phyloP scores from a whole-genome alignment of 2,113 vertebrate genomes.

The Melanostigma gelatinosum region DNA sequence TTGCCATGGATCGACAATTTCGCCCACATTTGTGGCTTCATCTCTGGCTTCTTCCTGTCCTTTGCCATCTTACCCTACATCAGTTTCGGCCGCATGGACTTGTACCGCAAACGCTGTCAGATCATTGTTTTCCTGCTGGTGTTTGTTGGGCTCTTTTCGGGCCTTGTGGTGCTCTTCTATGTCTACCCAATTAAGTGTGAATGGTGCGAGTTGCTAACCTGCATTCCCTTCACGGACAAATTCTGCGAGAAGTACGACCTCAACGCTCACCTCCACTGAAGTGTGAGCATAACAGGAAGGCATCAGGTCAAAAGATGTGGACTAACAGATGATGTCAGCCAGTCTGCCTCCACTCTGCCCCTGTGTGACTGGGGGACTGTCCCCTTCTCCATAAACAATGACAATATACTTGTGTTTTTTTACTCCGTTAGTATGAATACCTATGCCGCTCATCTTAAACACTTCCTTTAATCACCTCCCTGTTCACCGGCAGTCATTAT shows the following conservation, averaged over 20 bases:
- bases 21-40: conserved; percentile 95
- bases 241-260: conserved; percentile 99
- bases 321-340: conserved; percentile 25
- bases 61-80: conserved; percentile 99
- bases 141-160: conserved; percentile 94
- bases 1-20: conserved; percentile 99
- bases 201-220: conserved; percentile 98
- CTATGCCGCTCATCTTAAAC: conserved; percentile 60
- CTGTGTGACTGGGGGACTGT: conserved; percentile 22
- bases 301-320: conserved; percentile 50
- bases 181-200: conserved; percentile 95
- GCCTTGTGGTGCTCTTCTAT: conserved; percentile 96
- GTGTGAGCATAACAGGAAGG: conserved; percentile 9
- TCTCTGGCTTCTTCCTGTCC: conserved; percentile 97
- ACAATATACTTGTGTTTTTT: conserved; percentile 75
- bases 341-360: conserved; percentile 39
- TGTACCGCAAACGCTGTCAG: conserved; percentile 98
- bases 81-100: conserved; percentile 96
- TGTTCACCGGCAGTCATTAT: conserved; percentile 55
- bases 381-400: conserved; percentile 67
- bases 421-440: conserved; percentile 70
- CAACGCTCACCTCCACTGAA: conserved; percentile 96
- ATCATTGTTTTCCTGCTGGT: conserved; percentile 94
- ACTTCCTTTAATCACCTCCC: conserved; percentile 64
- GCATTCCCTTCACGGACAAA: conserved; percentile 99